phyloP scores from a whole-genome alignment of 2,113 vertebrate genomes.

The Hippocampus barbouri region DNA sequence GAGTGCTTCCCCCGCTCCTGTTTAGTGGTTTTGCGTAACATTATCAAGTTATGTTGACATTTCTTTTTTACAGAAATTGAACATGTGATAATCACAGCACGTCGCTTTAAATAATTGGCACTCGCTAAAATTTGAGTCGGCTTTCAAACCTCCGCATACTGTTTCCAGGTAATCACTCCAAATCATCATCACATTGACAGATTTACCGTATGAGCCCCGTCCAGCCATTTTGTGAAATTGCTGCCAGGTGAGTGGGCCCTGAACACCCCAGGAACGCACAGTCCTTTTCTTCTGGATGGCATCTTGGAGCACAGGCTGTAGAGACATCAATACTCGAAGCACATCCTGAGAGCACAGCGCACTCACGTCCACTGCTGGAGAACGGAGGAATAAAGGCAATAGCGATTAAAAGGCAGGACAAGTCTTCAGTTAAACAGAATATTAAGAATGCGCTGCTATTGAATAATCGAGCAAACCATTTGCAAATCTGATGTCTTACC shows the following conservation, averaged over 20 bases:
- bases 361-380: slow-evolving; percentile 85
- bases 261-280: slow-evolving; percentile 93
- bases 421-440: not conserved
- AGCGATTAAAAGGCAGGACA: not conserved
- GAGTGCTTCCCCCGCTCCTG: not conserved
- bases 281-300: slow-evolving; percentile 97
- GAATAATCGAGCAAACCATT: too few species aligned
- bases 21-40: not conserved
- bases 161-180: not conserved
- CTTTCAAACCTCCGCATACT: not conserved
- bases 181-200: not conserved
- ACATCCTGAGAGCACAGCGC: slow-evolving; percentile 97
- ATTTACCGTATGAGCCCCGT: slow-evolving; percentile 93
- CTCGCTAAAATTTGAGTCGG: not conserved
- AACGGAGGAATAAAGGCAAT: not conserved
- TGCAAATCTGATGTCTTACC: slow-evolving; percentile 70
- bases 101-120: not conserved
- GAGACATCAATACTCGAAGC: slow-evolving; percentile 90
- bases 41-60: not conserved
- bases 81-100: not conserved
- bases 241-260: slow-evolving; percentile 97
- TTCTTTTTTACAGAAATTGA: not conserved
- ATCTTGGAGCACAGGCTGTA: slow-evolving; percentile 95
- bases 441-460: not conserved
- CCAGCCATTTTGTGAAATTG: slow-evolving; percentile 99